A percentile compares a stretch with the other conserved stretches of the same genome.
These are phyloP conservation scores for Xiphias gladius DNA, from an alignment of 2,113 vertebrate genomes.

Conservation along the genomic window DNA sequence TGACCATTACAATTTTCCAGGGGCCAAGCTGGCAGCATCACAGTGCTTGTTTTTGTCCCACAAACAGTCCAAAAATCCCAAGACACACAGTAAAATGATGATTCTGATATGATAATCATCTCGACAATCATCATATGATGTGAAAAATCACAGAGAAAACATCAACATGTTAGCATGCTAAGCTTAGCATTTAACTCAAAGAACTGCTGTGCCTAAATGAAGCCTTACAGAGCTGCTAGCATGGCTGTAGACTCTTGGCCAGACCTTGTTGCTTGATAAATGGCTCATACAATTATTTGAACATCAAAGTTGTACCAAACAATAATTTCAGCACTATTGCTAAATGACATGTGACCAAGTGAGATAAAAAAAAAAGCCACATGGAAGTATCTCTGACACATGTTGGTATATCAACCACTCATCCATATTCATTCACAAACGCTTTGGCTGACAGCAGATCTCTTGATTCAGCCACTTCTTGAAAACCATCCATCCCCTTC, in stretches of 20 bases:
- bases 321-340: neutral
- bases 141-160: neutral
- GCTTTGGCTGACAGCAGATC: slow-evolving; percentile 12
- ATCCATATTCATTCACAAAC: slow-evolving; percentile 35
- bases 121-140: too few relatives aligned
- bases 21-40: too few relatives aligned
- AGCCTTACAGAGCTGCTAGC: neutral
- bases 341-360: slow-evolving; percentile 12
- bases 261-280: neutral
- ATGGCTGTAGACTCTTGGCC: neutral
- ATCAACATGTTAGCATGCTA: neutral
- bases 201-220: neutral
- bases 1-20: neutral
- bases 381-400: slow-evolving; percentile 21
- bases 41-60: too few relatives aligned
- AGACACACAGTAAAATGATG: neutral
- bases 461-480: slow-evolving; percentile 39
- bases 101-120: neutral
- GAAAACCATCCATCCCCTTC: slow-evolving; percentile 27
- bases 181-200: neutral
- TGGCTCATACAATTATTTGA: neutral
- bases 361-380: neutral
- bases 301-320: slow-evolving; percentile 3
- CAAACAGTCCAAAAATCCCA: neutral
- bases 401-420: slow-evolving; percentile 33